Base-by-base conservation (phyloP, 2,888 invertebrate species). In the Nemotelus nigrinus region DNA sequence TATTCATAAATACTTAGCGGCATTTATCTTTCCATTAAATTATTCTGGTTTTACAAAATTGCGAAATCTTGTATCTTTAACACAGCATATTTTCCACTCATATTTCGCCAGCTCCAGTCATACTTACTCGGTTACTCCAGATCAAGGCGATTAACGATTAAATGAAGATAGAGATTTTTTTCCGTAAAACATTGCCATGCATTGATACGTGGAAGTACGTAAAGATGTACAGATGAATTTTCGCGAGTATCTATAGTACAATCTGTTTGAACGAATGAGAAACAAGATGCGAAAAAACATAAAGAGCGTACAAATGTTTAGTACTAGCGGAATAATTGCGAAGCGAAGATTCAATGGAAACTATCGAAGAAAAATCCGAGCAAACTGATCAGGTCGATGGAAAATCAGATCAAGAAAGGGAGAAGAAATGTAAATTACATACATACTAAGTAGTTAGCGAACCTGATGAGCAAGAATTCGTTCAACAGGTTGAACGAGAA, bases 81-180 rank as follows among this genome's bases (percentile, higher is more conserved):
- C 25, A 25, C 25, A 25, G 25, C 25, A 25, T 25, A 25, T 25
- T 25, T 25, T 25, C 25, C 25, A 25, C 25, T 25, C 25, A 25
- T 25, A 25, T 25, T 25, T 25, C 25, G 25, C 25, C 25, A 25
- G 25, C 25, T 25, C 5, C 43, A 7, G 3, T 8, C 63, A 43
- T 43, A 43, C 63, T 43, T 45, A n/a, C 65, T 65, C 45, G 65
- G 65, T 65, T 65, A 65, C 65, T 65, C 53, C 68, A 53, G 68
- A 68, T 68, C 50, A 53, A 68, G 68, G 68, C 50, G 68, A 68
- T 68, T 68, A 68, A 53, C 68, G 68, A 68, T 68, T 68, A 10
- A 65, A 65, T 65, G 65, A 65, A 65, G 65, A 68, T 68, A 39
- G 68, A 68, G 50, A 25, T 25, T 25, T 25, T 25, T 25, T 25